Base-by-base conservation (phyloP, 1,140 invertebrate genomes). In the Oedothorax gibbosus region DNA sequence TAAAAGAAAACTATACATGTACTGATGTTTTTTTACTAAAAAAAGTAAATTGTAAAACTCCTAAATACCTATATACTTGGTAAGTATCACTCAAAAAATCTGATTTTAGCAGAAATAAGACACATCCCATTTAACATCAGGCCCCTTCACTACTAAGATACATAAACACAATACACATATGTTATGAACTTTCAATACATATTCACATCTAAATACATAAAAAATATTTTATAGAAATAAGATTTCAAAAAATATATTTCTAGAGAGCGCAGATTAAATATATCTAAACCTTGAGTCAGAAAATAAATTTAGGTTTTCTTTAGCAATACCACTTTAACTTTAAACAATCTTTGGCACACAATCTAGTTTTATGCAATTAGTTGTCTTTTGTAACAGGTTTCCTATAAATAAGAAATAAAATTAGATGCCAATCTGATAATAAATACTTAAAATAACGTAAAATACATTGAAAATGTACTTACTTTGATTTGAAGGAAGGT, bases 401-500 rank as follows among this genome's bases (percentile, higher is more conserved):
- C 14, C 76, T 65, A 21, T 5, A 66, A 65, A 49, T 49, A n/a
- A n/a, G 14, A 65, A 66, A 65, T 62, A 53, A 8, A 78, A 0
- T 9, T 15, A 57, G 14, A 18, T 50, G 1, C 0, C 15, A 7
- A 14, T 60, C 5, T 21, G 8, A 9, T 11, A 75, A 75, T n/a
- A 75, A 11, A n/a, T 57, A 75, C 18, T 21, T 20, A 20, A 21
- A 57, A 7, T 20, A 15, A 15, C 10, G 12, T 18, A 54, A 78
- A 78, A 35, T 35, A 35, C 35, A 35, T 35, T 35, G 5, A 15
- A 14, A 8, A 66, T 20, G 5, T 53, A 53, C 62, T 78, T 78
- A 78, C 76, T 78, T 78, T 14, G 51, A 78, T 35, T 35, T 35
- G 51, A 66, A 78, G 11, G 76, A 51, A 53, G 76, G 76, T 53